These are phyloP conservation scores for Lineus longissimus DNA, from an alignment of 1,140 invertebrate genomes.

Conservation along the genomic window DNA sequence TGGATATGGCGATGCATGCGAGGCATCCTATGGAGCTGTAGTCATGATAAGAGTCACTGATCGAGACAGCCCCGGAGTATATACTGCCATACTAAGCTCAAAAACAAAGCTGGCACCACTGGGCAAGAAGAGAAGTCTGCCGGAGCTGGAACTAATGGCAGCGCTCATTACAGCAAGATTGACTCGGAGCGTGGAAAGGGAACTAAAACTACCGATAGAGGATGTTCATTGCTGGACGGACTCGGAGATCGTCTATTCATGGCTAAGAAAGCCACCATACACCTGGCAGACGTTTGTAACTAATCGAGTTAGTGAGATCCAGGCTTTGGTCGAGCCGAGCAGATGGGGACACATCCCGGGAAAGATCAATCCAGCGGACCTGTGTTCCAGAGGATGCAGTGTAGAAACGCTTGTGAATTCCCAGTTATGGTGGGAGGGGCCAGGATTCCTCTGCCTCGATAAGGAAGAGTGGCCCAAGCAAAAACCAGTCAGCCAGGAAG, in stretches of 20 bases:
- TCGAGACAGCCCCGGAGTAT: background rate
- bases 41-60: background rate
- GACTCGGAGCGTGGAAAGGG: background rate
- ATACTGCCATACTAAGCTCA: background rate
- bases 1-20: background rate
- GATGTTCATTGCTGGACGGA: background rate
- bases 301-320: background rate
- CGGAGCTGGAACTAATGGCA: background rate
- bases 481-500: background rate
- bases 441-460: background rate
- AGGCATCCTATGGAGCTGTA: background rate
- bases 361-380: background rate
- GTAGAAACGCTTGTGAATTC: background rate
- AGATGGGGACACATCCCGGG: background rate
- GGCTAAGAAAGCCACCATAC: background rate
- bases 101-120: background rate
- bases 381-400: background rate
- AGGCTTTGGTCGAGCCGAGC: background rate
- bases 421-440: background rate
- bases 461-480: background rate
- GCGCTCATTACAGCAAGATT: background rate
- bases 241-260: background rate
- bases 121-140: background rate
- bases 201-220: background rate
- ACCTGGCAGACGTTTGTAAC: conserved; percentile 2